A percentile compares a stretch with the other conserved stretches of the same genome.
phyloP scores from a whole-genome alignment of 1,140 invertebrate species.

The Potamilus streckersoni region DNA sequence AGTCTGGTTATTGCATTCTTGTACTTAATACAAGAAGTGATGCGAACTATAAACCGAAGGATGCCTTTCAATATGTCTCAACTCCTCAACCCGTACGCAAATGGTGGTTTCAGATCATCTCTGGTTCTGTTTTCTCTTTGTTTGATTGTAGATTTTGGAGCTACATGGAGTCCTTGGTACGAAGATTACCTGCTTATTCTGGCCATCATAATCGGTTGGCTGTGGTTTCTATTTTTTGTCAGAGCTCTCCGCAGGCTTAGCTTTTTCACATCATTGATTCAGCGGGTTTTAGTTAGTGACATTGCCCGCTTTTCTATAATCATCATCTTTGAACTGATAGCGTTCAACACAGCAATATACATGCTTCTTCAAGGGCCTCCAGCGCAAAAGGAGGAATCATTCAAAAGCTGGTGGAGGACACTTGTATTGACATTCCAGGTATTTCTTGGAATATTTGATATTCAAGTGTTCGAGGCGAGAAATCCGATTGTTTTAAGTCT shows the following conservation, averaged over 20 bases:
- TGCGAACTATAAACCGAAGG: constrained; percentile 7
- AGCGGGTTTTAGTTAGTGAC: constrained; percentile 39
- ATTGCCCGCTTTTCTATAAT: constrained; percentile 38
- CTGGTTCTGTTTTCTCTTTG: constrained; percentile 37
- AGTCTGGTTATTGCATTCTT: constrained; percentile 21
- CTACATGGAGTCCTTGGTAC: neutral
- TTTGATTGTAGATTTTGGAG: constrained; percentile 35
- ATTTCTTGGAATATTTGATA: constrained; percentile 47
- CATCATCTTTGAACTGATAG: constrained; percentile 38
- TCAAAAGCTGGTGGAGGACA: too few species aligned
- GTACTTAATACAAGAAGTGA: constrained; percentile 10
- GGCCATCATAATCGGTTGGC: constrained; percentile 41
- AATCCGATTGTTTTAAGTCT: constrained; percentile 36
- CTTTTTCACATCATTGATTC: constrained; percentile 45
- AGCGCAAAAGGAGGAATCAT: neutral
- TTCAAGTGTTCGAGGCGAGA: constrained; percentile 36
- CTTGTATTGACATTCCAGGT: constrained; percentile 40
- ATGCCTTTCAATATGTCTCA: constrained; percentile 7
- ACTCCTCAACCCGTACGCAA: constrained; percentile 14
- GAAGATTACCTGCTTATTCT: constrained; percentile 28
- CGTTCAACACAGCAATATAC: constrained; percentile 48
- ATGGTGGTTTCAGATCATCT: constrained; percentile 29
- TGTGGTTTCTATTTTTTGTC: constrained; percentile 38
- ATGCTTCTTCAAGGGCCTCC: constrained; percentile 8
- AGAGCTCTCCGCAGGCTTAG: constrained; percentile 33